Conservation (phyloP, 2,113 vertebrate genomes). For the Taurulus bubalis region DNA sequence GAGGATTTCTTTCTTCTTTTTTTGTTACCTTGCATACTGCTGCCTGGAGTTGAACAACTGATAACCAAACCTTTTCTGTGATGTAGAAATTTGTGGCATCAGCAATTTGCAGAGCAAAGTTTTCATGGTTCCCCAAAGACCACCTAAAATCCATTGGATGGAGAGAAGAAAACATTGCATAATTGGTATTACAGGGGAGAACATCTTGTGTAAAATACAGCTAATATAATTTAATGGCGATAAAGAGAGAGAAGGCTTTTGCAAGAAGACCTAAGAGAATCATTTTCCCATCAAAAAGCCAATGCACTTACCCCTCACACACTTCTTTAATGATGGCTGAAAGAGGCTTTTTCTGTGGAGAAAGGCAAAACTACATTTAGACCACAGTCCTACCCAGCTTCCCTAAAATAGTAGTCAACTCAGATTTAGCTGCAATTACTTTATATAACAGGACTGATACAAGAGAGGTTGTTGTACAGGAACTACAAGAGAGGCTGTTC, state of each 20-base stretch:
- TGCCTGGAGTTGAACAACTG: neutral
- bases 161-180: slow-evolving; percentile 32
- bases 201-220: slow-evolving; percentile 23
- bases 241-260: neutral
- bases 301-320: slow-evolving; percentile 93
- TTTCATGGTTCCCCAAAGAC: slow-evolving; percentile 93
- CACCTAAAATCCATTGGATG: slow-evolving; percentile 84
- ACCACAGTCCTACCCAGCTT: slow-evolving; percentile 7
- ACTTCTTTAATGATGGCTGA: slow-evolving; percentile 99
- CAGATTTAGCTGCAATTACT: slow-evolving; percentile 57
- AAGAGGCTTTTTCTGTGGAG: slow-evolving; percentile 94
- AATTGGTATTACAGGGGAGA: slow-evolving; percentile 35
- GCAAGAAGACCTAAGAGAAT: slow-evolving; percentile 8
- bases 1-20: neutral
- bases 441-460: slow-evolving; percentile 54
- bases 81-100: slow-evolving; percentile 97
- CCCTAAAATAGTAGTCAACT: slow-evolving; percentile 53
- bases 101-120: slow-evolving; percentile 93
- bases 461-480: slow-evolving; percentile 42
- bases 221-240: slow-evolving; percentile 27
- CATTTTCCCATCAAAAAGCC: slow-evolving; percentile 12
- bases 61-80: slow-evolving; percentile 92
- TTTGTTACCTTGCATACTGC: neutral
- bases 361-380: slow-evolving; percentile 64
- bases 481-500: slow-evolving; percentile 47